Evolutionary conservation across 2,797 vertebrate genomes (phyloP).

Genomic region (Semaprochilodus insignis): DNA sequence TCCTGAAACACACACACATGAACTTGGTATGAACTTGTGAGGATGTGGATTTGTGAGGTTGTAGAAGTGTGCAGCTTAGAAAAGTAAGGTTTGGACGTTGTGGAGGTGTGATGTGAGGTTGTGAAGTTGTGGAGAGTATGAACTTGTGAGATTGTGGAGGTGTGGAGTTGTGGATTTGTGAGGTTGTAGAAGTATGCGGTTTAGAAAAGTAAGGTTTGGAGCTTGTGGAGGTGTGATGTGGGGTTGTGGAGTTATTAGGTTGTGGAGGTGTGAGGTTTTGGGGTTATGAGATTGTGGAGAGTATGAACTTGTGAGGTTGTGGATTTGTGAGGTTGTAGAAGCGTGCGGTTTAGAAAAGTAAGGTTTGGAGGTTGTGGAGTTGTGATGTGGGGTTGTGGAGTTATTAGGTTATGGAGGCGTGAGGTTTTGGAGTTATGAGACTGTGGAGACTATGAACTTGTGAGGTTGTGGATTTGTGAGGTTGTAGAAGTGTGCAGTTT

Average conservation of each 20-base stretch:
- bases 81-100: neutral
- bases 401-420: neutral
- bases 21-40: neutral
- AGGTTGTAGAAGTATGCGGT: neutral
- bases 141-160: neutral
- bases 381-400: too few species aligned
- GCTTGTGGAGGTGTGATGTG: neutral
- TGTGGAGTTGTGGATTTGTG: neutral
- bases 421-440: too few species aligned
- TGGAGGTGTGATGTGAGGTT: neutral
- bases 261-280: too few species aligned
- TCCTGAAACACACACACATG: conserved; percentile 75
- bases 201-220: neutral
- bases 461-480: neutral
- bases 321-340: too few species aligned
- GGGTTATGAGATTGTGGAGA: too few species aligned
- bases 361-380: too few species aligned
- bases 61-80: too few species aligned
- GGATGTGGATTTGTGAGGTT: too few species aligned
- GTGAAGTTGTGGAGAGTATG: too few species aligned
- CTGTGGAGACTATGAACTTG: neutral
- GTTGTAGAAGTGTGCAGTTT: neutral
- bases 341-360: too few species aligned
- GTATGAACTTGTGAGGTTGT: too few species aligned
- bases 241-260: neutral